Percentiles rank a stretch among this genome's conserved stretches.
Conservation (phyloP, 2,797 vertebrate genomes). For the Ara ararauna region DNA sequence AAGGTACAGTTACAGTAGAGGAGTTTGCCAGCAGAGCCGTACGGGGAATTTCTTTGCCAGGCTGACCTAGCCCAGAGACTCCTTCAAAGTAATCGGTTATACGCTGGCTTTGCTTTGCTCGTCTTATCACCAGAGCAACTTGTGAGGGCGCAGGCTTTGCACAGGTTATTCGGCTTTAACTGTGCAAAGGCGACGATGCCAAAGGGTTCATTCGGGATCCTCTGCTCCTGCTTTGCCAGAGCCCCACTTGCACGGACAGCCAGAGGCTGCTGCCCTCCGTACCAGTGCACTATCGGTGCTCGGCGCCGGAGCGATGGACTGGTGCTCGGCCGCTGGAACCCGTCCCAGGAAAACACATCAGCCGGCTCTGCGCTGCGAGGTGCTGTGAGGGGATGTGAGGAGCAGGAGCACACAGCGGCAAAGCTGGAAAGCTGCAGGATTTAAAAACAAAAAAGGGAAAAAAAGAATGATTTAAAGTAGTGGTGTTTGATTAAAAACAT, state of each 20-base stretch:
- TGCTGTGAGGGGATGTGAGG: neutral
- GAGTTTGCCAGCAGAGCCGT: conserved; percentile 59
- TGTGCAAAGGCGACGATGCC: neutral
- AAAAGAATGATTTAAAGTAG: neutral
- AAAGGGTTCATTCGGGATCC: neutral
- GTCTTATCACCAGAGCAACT: conserved; percentile 1
- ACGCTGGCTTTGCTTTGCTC: neutral
- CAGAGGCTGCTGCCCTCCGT: neutral
- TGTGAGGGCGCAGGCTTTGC: neutral
- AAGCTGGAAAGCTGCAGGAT: neutral
- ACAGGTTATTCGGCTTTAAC: neutral
- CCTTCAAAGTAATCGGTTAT: neutral
- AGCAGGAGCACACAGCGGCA: neutral
- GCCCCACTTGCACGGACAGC: neutral
- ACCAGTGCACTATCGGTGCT: rapidly evolving
- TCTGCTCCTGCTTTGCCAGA: neutral
- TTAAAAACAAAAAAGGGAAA: neutral
- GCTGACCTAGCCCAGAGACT: conserved; percentile 46
- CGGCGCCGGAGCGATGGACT: neutral
- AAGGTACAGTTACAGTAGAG: conserved; percentile 64
- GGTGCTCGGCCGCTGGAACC: neutral
- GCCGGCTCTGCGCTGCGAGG: neutral
- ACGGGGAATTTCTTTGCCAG: conserved; percentile 48
- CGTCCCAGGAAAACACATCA: neutral
- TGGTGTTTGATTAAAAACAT: neutral